phyloP scores from a whole-genome alignment of 2,113 vertebrate species.

The Glareola pratincola region DNA sequence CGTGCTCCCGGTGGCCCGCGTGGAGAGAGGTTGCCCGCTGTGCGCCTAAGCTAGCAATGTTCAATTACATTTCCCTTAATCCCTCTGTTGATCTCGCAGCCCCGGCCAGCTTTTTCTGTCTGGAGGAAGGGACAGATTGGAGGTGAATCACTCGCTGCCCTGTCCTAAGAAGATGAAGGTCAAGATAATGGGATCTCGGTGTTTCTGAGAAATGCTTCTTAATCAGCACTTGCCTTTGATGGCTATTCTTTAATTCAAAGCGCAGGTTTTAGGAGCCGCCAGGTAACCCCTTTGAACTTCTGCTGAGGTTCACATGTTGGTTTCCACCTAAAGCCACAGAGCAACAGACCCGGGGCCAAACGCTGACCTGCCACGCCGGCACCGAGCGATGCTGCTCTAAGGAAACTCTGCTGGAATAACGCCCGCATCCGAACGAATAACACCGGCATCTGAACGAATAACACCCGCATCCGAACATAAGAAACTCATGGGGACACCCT shows the following conservation, averaged over 20 bases:
- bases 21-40: fast-evolving
- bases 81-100: conserved; percentile 34
- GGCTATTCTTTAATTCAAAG: conserved; percentile 37
- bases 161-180: conserved; percentile 62
- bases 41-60: conserved; percentile 17
- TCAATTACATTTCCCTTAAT: conserved; percentile 64
- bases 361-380: not conserved
- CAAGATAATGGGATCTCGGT: conserved; percentile 53
- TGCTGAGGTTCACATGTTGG: conserved; percentile 46
- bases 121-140: conserved; percentile 37
- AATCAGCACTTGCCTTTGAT: conserved; percentile 33
- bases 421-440: not conserved
- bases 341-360: conserved; percentile 30
- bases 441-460: not conserved
- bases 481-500: not conserved
- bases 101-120: conserved; percentile 34
- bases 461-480: not conserved
- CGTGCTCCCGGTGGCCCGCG: fast-evolving
- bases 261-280: not conserved
- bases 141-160: conserved; percentile 17
- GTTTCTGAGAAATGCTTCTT: conserved; percentile 47
- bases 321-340: conserved; percentile 29
- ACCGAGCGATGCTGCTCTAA: not conserved
- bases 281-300: conserved; percentile 58
- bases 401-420: not conserved